phyloP scores from a whole-genome alignment of 1,140 invertebrate genomes.

The Brachionus plicatilis region DNA sequence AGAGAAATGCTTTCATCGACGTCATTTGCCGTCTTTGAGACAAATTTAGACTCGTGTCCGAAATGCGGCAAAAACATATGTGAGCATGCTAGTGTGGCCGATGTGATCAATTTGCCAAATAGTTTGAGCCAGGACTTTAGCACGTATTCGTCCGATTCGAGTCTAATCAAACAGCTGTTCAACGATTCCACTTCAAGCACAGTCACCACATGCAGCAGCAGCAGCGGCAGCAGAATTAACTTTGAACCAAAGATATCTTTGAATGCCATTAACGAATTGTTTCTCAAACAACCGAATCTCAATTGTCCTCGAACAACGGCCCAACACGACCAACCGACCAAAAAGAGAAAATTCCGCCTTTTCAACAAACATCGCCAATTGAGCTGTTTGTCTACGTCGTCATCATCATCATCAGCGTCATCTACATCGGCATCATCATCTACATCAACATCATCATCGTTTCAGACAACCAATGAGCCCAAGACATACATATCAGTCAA shows the following conservation, averaged over 20 bases:
- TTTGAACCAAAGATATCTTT: neutral
- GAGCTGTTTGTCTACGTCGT: neutral
- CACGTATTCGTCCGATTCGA: slow-evolving; percentile 36
- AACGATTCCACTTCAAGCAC: slow-evolving; percentile 5
- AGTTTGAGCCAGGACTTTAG: slow-evolving; percentile 34
- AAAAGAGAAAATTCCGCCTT: neutral
- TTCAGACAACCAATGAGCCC: neutral
- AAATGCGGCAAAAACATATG: slow-evolving; percentile 32
- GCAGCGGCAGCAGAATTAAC: neutral
- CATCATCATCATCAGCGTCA: neutral
- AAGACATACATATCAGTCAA: slow-evolving; percentile 31
- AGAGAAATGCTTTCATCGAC: neutral
- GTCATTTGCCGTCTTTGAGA: slow-evolving; percentile 20
- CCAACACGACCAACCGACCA: neutral
- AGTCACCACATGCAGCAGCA: neutral
- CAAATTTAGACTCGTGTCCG: slow-evolving; percentile 30
- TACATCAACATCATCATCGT: neutral
- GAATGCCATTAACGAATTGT: neutral
- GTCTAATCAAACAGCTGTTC: slow-evolving; percentile 17
- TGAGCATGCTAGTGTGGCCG: slow-evolving; percentile 25
- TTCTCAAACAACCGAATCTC: neutral
- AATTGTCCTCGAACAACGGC: no score
- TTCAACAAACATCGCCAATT: neutral
- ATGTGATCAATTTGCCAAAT: slow-evolving; percentile 30
- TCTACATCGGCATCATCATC: neutral